Evolutionary conservation across 1,140 invertebrate species (phyloP), one percentile per base, ranked within the genome.

Genomic region (Microvelia longipes): DNA sequence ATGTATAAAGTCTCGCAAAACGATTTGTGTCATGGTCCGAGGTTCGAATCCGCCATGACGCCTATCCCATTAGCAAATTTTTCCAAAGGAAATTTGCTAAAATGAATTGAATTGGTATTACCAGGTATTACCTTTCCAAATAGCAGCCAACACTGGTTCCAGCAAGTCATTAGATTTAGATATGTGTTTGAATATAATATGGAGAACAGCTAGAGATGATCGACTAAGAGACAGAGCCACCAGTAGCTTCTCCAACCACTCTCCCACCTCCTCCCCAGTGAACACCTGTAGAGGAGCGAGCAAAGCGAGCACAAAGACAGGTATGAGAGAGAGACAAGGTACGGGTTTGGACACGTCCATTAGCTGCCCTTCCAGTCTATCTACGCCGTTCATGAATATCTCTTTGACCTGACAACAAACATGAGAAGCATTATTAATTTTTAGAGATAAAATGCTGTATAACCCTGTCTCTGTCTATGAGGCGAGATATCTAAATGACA

Each of bases 241-340:
- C 2, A 86, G 71, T 68, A 85, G 81, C 69, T 82, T 79, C 70
- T 81, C 80, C 28, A 86, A 73, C 68, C 82, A 81, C 62, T 75
- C 76, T 19, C 78, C 76, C n/a, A 85, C 69, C 72, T 84, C 82
- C 63, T 80, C 77, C 25, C 62, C 11, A 14, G 62, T 14, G 24
- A 15, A 24, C 11, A 64, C 76, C 73, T 73, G 68, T 60, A 73
- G 67, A 67, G 74, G 77, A 69, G 78, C 76, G 11, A 83, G 74
- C n/a, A 86, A 78, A 11, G 83, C 82, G 29, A 80, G 78, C 2
- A 83, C 75, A 77, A 85, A 86, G 0, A 86, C 80, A 62, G 85
- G 83, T 50, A 86, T 80, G 64, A 84, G 74, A 73, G 82, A 79
- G 30, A 82, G 79, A 65, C 80, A 82, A 25, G 83, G 80, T 69